Base-by-base conservation (phyloP, 2,888 invertebrate species). In the Catocala sponsa region DNA sequence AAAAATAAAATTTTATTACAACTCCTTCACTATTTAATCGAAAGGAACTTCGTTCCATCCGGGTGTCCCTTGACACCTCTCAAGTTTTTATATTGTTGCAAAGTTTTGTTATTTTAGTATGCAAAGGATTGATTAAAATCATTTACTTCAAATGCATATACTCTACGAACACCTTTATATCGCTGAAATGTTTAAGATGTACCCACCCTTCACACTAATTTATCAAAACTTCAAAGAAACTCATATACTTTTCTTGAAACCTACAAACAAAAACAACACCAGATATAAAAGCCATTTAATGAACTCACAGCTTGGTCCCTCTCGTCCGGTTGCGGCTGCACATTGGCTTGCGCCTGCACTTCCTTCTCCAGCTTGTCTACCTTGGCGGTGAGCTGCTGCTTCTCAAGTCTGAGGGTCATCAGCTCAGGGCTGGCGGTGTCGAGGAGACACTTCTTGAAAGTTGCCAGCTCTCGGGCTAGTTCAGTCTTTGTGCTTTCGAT, bases 401-500 rank as follows among this genome's bases (percentile, higher is more conserved):
- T 76, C 46, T 87, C 87, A 0, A 60, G 54, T 10, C 88, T 83
- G 33, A 87, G 87, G 5, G 88, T 61, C 13, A 76, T 76, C 54
- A 88, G 85, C 63, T 92, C 92, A 35, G 91, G 88, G 9, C 84
- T 82, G 80, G 68, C 52, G 7, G 65, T 56, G 6, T 80, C 83
- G 0, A 76, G 54, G 32, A 95, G 69, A 63, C 90, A 91, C 67
- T 88, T 78, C 84, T 83, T 88, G 9, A 95, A 81, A 0, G 86
- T 80, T 1, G 89, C 83, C 5, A 95, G 86, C 78, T 95, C 92
- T 9, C 87, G 87, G 7, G 89, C 85, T 47, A 95, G 74, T 13
- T 91, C 87, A 0, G 80, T 76, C 58, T 92, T 93, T 69, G 95
- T 95, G 44, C 85, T 83, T 67, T 95, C 93, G 41, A 95, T 86